phyloP scores from a whole-genome alignment of 2,797 vertebrate species.

The Petrocephalus schoutedeni region DNA sequence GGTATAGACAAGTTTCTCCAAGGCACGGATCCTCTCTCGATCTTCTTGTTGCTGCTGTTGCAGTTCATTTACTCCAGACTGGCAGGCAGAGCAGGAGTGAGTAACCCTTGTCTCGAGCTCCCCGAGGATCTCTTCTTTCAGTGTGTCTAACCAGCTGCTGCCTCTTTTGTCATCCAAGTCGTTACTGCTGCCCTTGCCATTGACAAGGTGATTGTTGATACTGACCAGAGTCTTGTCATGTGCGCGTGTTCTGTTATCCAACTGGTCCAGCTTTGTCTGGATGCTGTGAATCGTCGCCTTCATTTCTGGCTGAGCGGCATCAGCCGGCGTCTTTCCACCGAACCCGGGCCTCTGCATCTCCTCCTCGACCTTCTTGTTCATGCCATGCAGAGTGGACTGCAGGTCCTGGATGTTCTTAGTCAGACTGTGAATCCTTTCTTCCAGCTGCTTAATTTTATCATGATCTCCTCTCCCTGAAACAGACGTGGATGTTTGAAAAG shows the following conservation, averaged over 20 bases:
- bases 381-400: slow-evolving; percentile 61
- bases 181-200: slow-evolving; percentile 40
- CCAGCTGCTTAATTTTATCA: slow-evolving; percentile 74
- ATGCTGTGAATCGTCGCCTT: slow-evolving; percentile 80
- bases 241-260: slow-evolving; percentile 76
- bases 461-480: slow-evolving; percentile 60
- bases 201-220: slow-evolving; percentile 72
- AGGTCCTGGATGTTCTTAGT: slow-evolving; percentile 75
- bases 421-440: slow-evolving; percentile 78
- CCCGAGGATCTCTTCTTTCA: slow-evolving; percentile 60
- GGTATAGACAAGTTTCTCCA: slow-evolving; percentile 76
- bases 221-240: slow-evolving; percentile 70
- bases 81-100: slow-evolving; percentile 74
- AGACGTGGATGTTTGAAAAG: not conserved
- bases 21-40: slow-evolving; percentile 65
- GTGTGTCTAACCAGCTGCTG: slow-evolving; percentile 35
- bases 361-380: slow-evolving; percentile 63
- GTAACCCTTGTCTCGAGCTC: slow-evolving; percentile 76
- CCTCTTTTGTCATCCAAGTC: slow-evolving; percentile 40
- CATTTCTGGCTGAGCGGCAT: slow-evolving; percentile 77
- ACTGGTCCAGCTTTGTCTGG: slow-evolving; percentile 80
- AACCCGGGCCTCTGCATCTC: slow-evolving; percentile 53
- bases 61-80: slow-evolving; percentile 72
- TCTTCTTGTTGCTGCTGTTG: slow-evolving; percentile 71
- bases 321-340: slow-evolving; percentile 66